A percentile compares a stretch with the other conserved stretches of the same genome.
Evolutionary conservation across 2,113 vertebrate species (phyloP).

Genomic region (Muntiacus muntjak): DNA sequence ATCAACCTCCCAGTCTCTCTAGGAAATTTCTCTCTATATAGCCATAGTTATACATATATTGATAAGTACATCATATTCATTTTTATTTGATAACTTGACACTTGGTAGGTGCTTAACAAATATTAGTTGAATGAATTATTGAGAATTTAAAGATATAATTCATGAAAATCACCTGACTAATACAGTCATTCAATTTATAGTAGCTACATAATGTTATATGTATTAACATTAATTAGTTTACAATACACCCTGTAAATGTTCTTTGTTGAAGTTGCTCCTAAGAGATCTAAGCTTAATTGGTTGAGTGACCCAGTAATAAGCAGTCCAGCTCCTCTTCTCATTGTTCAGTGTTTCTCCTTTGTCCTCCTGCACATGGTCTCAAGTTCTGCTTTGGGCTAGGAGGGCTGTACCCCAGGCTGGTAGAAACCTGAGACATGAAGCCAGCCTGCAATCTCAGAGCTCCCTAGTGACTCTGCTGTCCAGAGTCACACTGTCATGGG

Average conservation of each 20-base stretch:
- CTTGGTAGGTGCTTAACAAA: not conserved
- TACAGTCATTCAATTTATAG: not conserved
- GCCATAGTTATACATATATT: not conserved
- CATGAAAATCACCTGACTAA: not conserved
- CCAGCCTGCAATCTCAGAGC: not conserved
- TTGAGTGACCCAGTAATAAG: not conserved
- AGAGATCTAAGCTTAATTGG: not conserved
- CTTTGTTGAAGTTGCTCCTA: not conserved
- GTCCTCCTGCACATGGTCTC: not conserved
- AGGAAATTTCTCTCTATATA: not conserved
- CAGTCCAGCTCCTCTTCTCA: not conserved
- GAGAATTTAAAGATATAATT: not conserved
- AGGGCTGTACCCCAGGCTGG: not conserved
- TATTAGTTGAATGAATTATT: not conserved
- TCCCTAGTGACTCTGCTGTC: not conserved
- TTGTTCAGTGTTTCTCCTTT: not conserved
- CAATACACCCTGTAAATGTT: not conserved
- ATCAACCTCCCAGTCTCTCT: not conserved
- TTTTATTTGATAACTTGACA: not conserved
- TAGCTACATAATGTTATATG: not conserved
- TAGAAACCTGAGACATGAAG: not conserved
- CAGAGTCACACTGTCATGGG: not conserved
- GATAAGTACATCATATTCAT: not conserved
- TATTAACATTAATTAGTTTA: not conserved
- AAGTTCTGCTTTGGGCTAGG: not conserved